Conservation (phyloP, 2,888 invertebrate species). For the Achlya flavicornis region DNA sequence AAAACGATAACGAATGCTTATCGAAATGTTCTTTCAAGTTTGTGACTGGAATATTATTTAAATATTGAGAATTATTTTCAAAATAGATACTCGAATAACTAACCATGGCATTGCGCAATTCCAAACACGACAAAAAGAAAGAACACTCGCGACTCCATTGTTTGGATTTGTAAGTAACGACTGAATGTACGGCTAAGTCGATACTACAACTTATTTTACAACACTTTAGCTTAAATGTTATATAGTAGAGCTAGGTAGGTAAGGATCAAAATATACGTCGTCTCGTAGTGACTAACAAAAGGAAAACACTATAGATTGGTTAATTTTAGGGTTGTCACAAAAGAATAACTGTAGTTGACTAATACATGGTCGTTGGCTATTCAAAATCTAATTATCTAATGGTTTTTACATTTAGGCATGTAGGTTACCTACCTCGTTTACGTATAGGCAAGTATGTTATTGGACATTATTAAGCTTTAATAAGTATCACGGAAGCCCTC, state of each 20-base stretch:
- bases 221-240: constrained; percentile 27
- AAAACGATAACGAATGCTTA: too few species aligned
- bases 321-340: not conserved
- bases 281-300: constrained; percentile 15
- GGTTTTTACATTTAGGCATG: too few species aligned
- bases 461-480: too few species aligned
- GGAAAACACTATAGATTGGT: constrained; percentile 3
- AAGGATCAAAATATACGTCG: not conserved
- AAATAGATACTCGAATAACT: constrained; percentile 28
- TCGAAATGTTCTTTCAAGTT: too few species aligned
- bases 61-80: not conserved
- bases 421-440: too few species aligned
- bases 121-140: constrained; percentile 46
- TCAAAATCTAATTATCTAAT: not conserved
- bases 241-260: constrained; percentile 23
- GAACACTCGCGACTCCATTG: constrained; percentile 53
- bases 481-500: too few species aligned
- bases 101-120: constrained; percentile 46
- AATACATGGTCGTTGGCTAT: not conserved
- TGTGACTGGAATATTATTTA: not conserved
- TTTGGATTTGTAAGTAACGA: constrained; percentile 27
- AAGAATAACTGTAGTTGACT: not conserved
- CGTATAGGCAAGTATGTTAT: too few species aligned
- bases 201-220: constrained; percentile 32
- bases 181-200: constrained; percentile 20